Conservation (phyloP, 1,140 invertebrate species). For the Micrasema longulum region DNA sequence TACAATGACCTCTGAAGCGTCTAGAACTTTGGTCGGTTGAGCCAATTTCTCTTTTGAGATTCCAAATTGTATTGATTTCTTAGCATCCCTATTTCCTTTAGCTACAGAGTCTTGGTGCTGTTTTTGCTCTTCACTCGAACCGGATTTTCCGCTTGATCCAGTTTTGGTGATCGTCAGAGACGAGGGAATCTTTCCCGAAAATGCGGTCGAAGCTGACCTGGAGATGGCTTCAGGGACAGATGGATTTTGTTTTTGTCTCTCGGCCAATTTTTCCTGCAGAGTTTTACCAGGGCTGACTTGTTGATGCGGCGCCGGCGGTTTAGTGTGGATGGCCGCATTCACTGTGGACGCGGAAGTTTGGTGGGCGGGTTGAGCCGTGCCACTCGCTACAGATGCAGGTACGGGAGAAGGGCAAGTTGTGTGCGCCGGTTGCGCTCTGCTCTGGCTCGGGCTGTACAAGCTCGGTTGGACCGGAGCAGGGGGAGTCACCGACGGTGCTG, state of each 20-base stretch:
- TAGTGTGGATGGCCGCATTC: conserved; percentile 58
- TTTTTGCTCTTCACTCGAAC: conserved; percentile 39
- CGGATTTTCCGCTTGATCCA: background rate
- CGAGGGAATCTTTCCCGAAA: conserved; percentile 63
- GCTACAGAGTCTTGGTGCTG: conserved; percentile 50
- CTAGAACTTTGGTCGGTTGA: conserved; percentile 60
- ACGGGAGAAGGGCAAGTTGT: conserved; percentile 42
- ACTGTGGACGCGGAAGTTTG: conserved; percentile 58
- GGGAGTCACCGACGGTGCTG: conserved; percentile 57
- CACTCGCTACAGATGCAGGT: conserved; percentile 49
- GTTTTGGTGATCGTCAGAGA: conserved; percentile 63
- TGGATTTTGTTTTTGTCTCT: conserved; percentile 68
- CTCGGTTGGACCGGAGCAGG: conserved; percentile 7
- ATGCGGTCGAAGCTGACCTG: conserved; percentile 56
- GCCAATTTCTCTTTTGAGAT: conserved; percentile 50
- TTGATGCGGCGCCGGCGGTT: conserved; percentile 61
- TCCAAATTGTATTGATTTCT: conserved; percentile 59
- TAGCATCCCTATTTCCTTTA: conserved; percentile 58
- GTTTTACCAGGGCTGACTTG: conserved; percentile 70
- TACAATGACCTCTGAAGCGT: conserved; percentile 63
- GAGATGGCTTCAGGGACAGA: conserved; percentile 35
- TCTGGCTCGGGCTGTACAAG: conserved; percentile 6
- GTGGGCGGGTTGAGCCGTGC: conserved; percentile 59
- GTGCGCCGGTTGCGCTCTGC: conserved; percentile 45
- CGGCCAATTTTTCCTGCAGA: conserved; percentile 72